phyloP scores from a whole-genome alignment of 2,113 vertebrate genomes.

The Hepsetus odoe region DNA sequence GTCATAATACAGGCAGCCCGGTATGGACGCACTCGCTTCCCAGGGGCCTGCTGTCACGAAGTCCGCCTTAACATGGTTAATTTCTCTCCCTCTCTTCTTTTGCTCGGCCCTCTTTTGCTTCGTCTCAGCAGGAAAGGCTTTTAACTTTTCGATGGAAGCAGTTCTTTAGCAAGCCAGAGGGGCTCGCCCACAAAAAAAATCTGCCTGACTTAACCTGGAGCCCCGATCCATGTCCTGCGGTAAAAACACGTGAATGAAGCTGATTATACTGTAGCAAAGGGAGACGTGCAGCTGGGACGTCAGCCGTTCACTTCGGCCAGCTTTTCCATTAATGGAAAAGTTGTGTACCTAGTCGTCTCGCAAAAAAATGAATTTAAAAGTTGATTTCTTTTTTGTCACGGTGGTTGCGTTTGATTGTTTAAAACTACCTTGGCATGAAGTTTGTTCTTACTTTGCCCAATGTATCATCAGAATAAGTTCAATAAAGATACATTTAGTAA shows the following conservation, averaged over 20 bases:
- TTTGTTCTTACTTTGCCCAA: too few species aligned
- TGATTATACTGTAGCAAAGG: not conserved
- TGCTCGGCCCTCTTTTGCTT: conserved; percentile 9
- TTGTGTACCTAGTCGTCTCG: not conserved
- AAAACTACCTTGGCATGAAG: too few species aligned
- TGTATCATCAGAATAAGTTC: too few species aligned
- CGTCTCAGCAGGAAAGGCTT: conserved; percentile 46
- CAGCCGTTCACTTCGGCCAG: not conserved
- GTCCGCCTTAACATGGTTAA: conserved; percentile 13
- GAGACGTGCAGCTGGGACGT: not conserved
- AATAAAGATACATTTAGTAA: too few species aligned
- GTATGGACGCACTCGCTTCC: not conserved
- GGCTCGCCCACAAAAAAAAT: not conserved
- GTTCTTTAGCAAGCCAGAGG: not conserved
- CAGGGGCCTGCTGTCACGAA: conserved; percentile 17
- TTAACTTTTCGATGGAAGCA: conserved; percentile 26
- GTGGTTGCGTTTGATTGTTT: not conserved
- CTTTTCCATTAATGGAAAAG: not conserved
- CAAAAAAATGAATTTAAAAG: not conserved
- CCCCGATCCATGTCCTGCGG: not conserved
- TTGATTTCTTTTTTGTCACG: not conserved
- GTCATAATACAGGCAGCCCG: conserved; percentile 1
- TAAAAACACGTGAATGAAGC: not conserved
- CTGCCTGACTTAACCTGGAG: not conserved
- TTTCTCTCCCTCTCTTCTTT: conserved; percentile 20